Conservation (phyloP, 2,888 invertebrate genomes). For the Aporophyla nigra region DNA sequence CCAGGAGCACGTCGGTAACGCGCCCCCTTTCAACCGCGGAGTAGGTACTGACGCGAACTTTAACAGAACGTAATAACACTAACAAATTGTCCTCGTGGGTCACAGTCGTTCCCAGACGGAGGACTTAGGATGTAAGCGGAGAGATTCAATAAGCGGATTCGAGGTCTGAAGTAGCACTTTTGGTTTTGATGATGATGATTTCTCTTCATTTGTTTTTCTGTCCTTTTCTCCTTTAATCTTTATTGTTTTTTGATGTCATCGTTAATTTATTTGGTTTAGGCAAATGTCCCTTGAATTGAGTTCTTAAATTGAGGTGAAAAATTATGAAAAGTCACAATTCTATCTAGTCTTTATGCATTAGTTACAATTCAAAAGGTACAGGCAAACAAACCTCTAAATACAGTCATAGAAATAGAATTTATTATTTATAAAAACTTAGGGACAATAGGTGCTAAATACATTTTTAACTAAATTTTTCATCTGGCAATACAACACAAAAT, state of each 20-base stretch:
- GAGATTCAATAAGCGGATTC: slow-evolving; percentile 73
- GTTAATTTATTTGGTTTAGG: neutral
- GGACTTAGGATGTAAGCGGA: slow-evolving; percentile 79
- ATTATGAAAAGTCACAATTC: neutral
- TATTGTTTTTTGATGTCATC: neutral
- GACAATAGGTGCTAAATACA: neutral
- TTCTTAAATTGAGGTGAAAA: neutral
- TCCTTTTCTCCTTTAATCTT: neutral
- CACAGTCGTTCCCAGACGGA: slow-evolving; percentile 81
- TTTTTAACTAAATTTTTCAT: neutral
- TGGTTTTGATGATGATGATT: slow-evolving; percentile 3
- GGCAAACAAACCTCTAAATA: neutral
- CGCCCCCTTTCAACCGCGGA: slow-evolving; percentile 82
- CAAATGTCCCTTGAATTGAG: neutral
- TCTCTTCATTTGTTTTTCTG: neutral
- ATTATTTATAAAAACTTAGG: neutral
- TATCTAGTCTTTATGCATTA: neutral
- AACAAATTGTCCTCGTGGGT: slow-evolving; percentile 87
- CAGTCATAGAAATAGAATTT: neutral
- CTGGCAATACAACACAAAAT: neutral
- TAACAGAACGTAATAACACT: slow-evolving; percentile 87
- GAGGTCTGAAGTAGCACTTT: slow-evolving; percentile 32
- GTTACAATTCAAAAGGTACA: neutral
- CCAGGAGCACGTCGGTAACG: slow-evolving; percentile 75
- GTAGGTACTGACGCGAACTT: slow-evolving; percentile 84